Base-by-base conservation (phyloP, 2,113 vertebrate genomes). In the Marmota flaviventris region DNA sequence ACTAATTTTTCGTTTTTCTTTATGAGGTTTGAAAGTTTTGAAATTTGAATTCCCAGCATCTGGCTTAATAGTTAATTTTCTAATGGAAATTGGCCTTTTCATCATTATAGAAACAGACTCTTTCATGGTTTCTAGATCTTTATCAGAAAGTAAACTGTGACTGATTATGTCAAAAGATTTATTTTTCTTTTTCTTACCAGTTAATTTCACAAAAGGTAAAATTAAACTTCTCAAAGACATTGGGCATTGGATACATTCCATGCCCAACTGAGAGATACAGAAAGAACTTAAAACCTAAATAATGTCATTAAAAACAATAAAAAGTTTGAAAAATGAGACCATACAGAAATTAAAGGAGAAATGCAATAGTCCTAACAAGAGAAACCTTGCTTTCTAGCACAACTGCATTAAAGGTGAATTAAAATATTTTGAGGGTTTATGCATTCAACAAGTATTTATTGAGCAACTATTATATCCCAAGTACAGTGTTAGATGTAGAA, bases 1-100 rank as follows among this genome's bases (percentile, higher is more conserved):
- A n/a, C 67, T 95, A 27, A 83, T 85, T 94, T 85, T 70, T 91
- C 84, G 24, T 93, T 73, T 81, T 96, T 97, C 76, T 89, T 94
- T 45, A 34, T 73, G 67, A 97, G 61, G 45, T 51, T 95, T 93
- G 53, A 73, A 91, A 75, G 58, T 93, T 92, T 81, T 58, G 22
- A 87, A 96, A 85, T 93, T 75, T 87, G 67, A 85, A 90, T 95
- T 91, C 81, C 79, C 56, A 93, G 92, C 39, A 61, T 22, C 67
- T 92, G 65, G n/a, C 58, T 97, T 67, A 76, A 67, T n/a, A 69
- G 78, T 51, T 85, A 91, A 39, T 94, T 91, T 95, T 94, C 89
- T 93, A 79, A 89, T 39, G 56, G 89, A 63, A 63, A 69, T 51
- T 83, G 78, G 77, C 22, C 73, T 91, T 95, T 85, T 69, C 82